phyloP scores from a whole-genome alignment of 2,888 invertebrate species.

The Lathronympha strigana region DNA sequence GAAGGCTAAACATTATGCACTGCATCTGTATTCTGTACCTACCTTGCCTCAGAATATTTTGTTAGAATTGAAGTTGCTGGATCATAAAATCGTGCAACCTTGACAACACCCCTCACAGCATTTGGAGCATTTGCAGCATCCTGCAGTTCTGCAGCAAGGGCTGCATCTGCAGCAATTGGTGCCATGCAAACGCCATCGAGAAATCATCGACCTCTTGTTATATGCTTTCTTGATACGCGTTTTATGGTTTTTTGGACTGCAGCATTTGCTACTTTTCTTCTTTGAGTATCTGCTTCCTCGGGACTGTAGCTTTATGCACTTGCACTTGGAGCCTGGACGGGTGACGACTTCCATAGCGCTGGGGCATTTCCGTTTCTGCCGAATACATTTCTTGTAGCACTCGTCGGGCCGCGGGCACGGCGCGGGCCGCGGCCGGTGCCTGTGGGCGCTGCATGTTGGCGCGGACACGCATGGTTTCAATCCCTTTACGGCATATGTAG shows the following conservation, averaged over 20 bases:
- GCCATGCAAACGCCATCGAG: constrained; percentile 32
- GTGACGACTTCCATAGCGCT: constrained; percentile 66
- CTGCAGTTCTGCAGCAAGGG: not conserved
- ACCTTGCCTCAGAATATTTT: not conserved
- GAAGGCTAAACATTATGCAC: too few species aligned
- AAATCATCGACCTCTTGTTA: constrained; percentile 54
- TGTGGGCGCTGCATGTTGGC: constrained; percentile 69
- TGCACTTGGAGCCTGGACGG: constrained; percentile 55
- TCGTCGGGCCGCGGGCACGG: constrained; percentile 71
- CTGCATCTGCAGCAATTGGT: constrained; percentile 49
- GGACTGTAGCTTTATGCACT: constrained; percentile 62
- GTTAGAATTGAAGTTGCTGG: too few species aligned
- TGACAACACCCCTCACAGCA: constrained; percentile 53
- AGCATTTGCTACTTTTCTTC: constrained; percentile 40
- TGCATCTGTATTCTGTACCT: too few species aligned
- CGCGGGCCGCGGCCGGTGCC: constrained; percentile 66
- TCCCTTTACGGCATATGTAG: constrained; percentile 59
- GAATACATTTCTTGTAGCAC: constrained; percentile 67
- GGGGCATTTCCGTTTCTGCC: constrained; percentile 63
- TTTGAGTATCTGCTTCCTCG: constrained; percentile 56
- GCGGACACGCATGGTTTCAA: constrained; percentile 71
- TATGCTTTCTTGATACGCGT: constrained; percentile 61
- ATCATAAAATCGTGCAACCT: constrained; percentile 64
- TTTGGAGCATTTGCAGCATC: constrained; percentile 42
- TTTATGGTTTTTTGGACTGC: constrained; percentile 59